Evolutionary conservation across 2,888 invertebrate genomes (phyloP).

Genomic region (Auanema sp.): DNA sequence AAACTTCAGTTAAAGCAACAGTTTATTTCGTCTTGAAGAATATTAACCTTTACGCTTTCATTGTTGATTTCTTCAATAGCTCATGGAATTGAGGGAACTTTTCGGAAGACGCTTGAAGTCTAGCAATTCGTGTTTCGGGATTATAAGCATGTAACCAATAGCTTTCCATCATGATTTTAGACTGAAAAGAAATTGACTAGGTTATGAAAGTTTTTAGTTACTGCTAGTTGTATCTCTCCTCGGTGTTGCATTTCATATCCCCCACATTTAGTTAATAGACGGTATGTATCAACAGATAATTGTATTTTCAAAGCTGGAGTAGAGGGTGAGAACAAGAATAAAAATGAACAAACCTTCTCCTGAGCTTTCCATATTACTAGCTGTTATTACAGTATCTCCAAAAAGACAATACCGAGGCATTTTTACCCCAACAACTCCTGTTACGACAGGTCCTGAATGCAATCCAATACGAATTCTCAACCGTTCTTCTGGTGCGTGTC

Average conservation of each 20-base stretch:
- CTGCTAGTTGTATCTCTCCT: constrained; percentile 32
- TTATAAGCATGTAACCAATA: constrained; percentile 33
- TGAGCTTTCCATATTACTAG: constrained; percentile 39
- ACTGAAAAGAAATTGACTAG: constrained; percentile 11
- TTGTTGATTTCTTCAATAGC: not conserved
- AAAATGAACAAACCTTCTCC: constrained; percentile 35
- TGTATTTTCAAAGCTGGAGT: constrained; percentile 42
- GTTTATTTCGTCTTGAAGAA: too few species aligned
- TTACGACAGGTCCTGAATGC: constrained; percentile 37
- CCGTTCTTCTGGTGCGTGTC: constrained; percentile 35
- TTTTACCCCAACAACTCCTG: constrained; percentile 38
- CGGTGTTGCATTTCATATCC: constrained; percentile 34
- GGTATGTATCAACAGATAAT: constrained; percentile 31
- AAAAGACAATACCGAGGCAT: constrained; percentile 42
- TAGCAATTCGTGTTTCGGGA: constrained; percentile 19
- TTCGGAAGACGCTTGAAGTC: constrained; percentile 17
- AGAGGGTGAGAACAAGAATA: not conserved
- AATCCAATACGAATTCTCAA: constrained; percentile 39
- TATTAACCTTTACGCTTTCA: too few species aligned
- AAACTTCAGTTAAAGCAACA: too few species aligned
- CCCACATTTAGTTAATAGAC: constrained; percentile 30
- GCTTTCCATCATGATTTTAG: constrained; percentile 25
- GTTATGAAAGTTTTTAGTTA: not conserved
- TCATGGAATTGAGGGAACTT: constrained; percentile 19
- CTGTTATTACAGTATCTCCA: constrained; percentile 38